Percentiles rank a stretch among this genome's conserved stretches.
Evolutionary conservation across 2,113 vertebrate genomes (phyloP).

Genomic region (Nannospalax galili): DNA sequence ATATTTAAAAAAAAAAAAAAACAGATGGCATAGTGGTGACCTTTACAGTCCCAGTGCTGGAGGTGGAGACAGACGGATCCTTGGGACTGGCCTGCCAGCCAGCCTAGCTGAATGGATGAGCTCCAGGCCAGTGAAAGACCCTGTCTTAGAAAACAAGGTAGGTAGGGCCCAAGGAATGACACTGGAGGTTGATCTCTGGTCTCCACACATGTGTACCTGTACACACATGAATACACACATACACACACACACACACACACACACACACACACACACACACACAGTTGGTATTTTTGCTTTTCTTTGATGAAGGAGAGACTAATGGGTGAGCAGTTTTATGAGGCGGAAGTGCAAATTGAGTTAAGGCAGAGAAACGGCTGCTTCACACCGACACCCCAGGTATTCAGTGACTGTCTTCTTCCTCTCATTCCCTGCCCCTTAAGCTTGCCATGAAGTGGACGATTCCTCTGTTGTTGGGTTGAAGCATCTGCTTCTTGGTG

Average conservation of each 20-base stretch:
- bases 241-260: background rate
- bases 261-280: background rate
- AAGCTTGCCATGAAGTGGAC: constrained; percentile 95
- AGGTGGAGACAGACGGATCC: rapidly evolving
- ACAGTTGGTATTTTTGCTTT: background rate
- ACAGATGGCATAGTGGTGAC: background rate
- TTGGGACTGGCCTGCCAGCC: background rate
- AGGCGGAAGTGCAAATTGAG: background rate
- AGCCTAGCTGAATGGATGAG: background rate
- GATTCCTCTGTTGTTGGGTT: constrained; percentile 91
- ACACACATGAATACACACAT: too few species aligned
- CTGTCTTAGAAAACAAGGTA: background rate
- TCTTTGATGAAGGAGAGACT: background rate
- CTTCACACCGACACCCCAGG: background rate
- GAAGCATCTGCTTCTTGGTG: constrained; percentile 96
- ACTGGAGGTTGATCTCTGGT: background rate
- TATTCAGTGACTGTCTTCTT: background rate
- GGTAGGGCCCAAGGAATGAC: too few species aligned
- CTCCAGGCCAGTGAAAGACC: background rate
- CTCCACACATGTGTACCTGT: too few species aligned
- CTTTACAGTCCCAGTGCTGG: too few species aligned
- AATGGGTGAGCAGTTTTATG: background rate
- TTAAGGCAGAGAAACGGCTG: background rate
- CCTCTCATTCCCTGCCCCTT: constrained; percentile 56
- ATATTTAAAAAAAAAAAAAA: background rate